Evolutionary conservation across 2,113 vertebrate species (phyloP), one percentile per base, ranked within the genome.

Genomic region (Labeo rohita): DNA sequence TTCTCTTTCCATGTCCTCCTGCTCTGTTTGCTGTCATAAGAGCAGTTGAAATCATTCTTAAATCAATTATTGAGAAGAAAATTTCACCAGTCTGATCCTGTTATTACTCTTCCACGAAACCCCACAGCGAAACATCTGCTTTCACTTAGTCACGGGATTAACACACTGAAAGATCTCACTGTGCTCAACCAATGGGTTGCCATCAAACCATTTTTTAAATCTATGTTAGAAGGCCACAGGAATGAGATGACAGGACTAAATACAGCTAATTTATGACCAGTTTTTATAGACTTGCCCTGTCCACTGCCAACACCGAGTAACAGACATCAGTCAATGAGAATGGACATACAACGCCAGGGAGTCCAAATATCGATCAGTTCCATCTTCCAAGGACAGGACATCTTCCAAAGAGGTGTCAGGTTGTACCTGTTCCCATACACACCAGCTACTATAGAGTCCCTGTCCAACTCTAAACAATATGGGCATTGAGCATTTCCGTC

Each of bases 311-410:
- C 36, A 23, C 18, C 21, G 39, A 73, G 34, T 72, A 28, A 73
- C 61, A 61, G 65, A 18, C 66, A 16, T 56, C n/a, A 43, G 78
- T 65, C 83, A 83, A 49, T 80, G 85, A 88, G 74, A 45, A 88
- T 86, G 78, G 56, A 80, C 89, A 49, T 7, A 78, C 61, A 87
- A 85, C 61, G 84, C 89, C 74, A 89, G 84, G 86, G 88, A 86
- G 77, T 89, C 50, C 85, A 9, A 9, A 39, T 90, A 93, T 93
- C 21, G 91, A 94, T 91, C 89, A 56, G 56, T 83, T 87, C 43
- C 84, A 89, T 85, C 84, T 65, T 66, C 85, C 91, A 94, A 94
- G 93, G 93, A 63, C 92, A 93, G 83, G 45, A 50, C 72, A 50
- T 75, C 72, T 28, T 75, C 72, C 45, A 49, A 80, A 65, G 21